These are phyloP conservation scores for Pogonophryne albipinna DNA, from an alignment of 2,797 vertebrate species.

Conservation along the genomic window DNA sequence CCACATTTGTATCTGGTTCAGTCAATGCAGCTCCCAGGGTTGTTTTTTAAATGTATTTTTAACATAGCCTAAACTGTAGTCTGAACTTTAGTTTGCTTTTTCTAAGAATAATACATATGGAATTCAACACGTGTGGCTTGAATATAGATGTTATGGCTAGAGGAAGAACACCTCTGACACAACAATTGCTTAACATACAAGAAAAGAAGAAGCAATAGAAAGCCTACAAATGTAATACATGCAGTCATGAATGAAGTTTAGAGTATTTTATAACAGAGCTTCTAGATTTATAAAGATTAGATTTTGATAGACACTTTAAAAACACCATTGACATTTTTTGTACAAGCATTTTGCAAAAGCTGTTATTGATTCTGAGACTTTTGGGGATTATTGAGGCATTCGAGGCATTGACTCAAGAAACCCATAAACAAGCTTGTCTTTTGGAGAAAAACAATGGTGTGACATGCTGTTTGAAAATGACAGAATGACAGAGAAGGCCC, in stretches of 20 bases:
- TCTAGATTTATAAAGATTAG: neutral
- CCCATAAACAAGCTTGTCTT: neutral
- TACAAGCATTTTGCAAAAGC: too few species aligned
- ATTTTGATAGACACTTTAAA: neutral
- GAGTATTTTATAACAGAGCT: neutral
- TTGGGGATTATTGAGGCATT: too few species aligned
- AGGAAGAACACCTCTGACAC: neutral
- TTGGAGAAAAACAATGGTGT: neutral
- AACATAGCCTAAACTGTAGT: neutral
- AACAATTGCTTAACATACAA: neutral
- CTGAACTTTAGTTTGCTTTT: neutral
- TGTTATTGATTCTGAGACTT: neutral
- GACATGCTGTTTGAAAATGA: neutral
- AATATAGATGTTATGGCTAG: neutral
- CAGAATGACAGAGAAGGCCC: neutral
- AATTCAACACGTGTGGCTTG: neutral
- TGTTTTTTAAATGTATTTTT: neutral
- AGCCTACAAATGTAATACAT: neutral
- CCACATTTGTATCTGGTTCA: conserved; percentile 29
- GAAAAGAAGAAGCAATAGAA: neutral
- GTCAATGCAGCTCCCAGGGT: neutral
- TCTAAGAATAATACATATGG: neutral
- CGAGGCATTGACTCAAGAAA: too few species aligned
- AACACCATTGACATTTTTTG: too few species aligned
- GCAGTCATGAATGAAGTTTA: neutral